Percentiles rank a stretch among this genome's conserved stretches.
Conservation (phyloP, 2,888 invertebrate species). For the Thalpophila matura region DNA sequence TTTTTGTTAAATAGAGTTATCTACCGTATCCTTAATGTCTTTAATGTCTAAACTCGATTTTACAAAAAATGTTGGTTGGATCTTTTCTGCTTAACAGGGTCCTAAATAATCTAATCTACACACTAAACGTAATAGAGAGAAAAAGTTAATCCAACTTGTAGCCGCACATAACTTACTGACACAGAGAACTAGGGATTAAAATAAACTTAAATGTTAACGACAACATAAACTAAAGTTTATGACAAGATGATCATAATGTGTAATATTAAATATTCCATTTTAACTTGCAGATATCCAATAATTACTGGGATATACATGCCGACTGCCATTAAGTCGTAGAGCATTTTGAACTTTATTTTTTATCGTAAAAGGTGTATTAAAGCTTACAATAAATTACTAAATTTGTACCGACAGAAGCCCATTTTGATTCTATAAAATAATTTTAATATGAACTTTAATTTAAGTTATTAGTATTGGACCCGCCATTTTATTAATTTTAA, state of each 20-base stretch:
- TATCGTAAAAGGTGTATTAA: not conserved
- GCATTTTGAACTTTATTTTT: slow-evolving; percentile 5
- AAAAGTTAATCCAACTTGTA: slow-evolving; percentile 12
- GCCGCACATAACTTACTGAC: slow-evolving; percentile 9
- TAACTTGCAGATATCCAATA: slow-evolving; percentile 29
- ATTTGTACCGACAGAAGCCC: not conserved
- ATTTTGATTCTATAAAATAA: not conserved
- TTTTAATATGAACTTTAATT: slow-evolving; percentile 1
- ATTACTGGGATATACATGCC: slow-evolving; percentile 13
- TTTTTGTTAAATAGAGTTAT: no score
- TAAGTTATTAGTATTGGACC: not conserved
- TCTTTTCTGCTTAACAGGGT: no score
- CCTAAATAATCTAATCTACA: slow-evolving; percentile 16
- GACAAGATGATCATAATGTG: slow-evolving; percentile 26
- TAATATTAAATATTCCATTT: slow-evolving; percentile 19
- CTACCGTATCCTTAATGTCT: no score
- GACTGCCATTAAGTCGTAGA: not conserved
- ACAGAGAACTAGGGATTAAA: slow-evolving; percentile 8
- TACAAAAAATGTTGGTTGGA: no score
- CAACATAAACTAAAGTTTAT: slow-evolving; percentile 41
- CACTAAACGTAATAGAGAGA: slow-evolving; percentile 4
- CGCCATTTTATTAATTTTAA: not conserved
- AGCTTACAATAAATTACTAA: not conserved
- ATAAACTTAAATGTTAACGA: slow-evolving; percentile 27
- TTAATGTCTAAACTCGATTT: no score